Conservation (phyloP, 2,888 invertebrate species). For the Bursaphelenchus okinawaensis region DNA sequence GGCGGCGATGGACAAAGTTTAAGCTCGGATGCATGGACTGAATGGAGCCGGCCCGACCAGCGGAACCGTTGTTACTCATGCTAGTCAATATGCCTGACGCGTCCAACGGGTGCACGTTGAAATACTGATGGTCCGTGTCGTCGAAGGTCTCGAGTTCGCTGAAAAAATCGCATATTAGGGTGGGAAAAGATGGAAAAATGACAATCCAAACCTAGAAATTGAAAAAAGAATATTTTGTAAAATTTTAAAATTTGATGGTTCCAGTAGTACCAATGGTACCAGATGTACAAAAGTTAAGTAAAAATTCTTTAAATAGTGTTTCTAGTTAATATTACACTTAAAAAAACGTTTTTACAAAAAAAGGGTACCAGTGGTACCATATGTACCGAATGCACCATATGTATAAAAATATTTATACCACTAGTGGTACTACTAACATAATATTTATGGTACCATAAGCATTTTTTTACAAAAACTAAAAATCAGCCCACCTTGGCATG, state of each 20-base stretch:
- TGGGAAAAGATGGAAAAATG: too few relatives aligned
- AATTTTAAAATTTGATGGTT: not conserved
- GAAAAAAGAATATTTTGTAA: not conserved
- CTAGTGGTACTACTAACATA: too few relatives aligned
- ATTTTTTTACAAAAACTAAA: not conserved
- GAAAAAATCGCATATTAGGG: not conserved
- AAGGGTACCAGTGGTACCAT: too few relatives aligned
- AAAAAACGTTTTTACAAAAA: too few relatives aligned
- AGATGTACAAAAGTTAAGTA: too few relatives aligned
- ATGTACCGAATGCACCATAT: too few relatives aligned
- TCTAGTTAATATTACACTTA: too few relatives aligned
- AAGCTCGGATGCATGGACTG: not conserved
- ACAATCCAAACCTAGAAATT: too few relatives aligned
- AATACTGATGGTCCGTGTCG: slow-evolving; percentile 2
- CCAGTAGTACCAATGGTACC: too few relatives aligned
- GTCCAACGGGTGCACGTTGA: slow-evolving; percentile 1
- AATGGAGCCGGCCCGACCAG: slow-evolving; percentile 1
- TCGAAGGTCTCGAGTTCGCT: slow-evolving; percentile 6
- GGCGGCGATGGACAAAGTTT: not conserved
- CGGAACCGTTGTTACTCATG: not conserved
- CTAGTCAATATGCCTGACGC: not conserved
- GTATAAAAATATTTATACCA: too few relatives aligned
- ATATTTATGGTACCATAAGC: too few relatives aligned
- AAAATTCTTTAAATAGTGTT: too few relatives aligned
- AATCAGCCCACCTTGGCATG: not conserved